Evolutionary conservation across 1,140 invertebrate species (phyloP), one percentile per base, ranked within the genome.

Genomic region (Ectropis grisescens): DNA sequence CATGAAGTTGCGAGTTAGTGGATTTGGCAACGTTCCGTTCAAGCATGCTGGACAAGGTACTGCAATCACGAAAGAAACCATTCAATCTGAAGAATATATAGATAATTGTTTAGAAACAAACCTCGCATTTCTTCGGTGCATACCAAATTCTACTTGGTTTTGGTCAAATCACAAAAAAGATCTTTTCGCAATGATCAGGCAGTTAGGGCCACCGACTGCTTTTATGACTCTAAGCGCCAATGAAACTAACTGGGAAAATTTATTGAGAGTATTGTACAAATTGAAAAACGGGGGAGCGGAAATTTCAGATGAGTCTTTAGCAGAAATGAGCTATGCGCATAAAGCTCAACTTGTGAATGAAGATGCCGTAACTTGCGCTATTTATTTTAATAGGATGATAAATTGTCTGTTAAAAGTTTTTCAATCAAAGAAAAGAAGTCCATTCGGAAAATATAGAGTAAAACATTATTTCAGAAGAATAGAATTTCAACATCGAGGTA

Each of bases 361-460:
- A 34, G 80, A 82, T 58, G 58, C 80, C 3, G 69, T 81, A 13
- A 82, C 69, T 4, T 82, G 76, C 42, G 64, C 55, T 29, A 65
- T 70, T 12, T 62, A 79, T 35, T 79, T 75, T 28, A 62, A 76
- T 36, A 58, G 54, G 13, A 34, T 58, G 2, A 41, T 58, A 1
- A 39, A 58, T 15, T 13, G 41, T 7, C 10, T 58, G 0, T 3
- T 54, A 2, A 33, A 15, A 38, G 39, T 53, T 11, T 14, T 54
- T 9, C 41, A 53, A n/a, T n/a, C n/a, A n/a, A n/a, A n/a, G n/a
- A n/a, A n/a, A n/a, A n/a, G n/a, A n/a, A n/a, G n/a, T n/a, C n/a
- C n/a, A n/a, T n/a, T n/a, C n/a, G n/a, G n/a, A n/a, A n/a, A n/a
- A n/a, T n/a, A n/a, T n/a, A n/a, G n/a, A n/a, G n/a, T n/a, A n/a